These are phyloP conservation scores for Drosophila eohydei DNA, from an alignment of 2,888 invertebrate species.

Conservation along the genomic window DNA sequence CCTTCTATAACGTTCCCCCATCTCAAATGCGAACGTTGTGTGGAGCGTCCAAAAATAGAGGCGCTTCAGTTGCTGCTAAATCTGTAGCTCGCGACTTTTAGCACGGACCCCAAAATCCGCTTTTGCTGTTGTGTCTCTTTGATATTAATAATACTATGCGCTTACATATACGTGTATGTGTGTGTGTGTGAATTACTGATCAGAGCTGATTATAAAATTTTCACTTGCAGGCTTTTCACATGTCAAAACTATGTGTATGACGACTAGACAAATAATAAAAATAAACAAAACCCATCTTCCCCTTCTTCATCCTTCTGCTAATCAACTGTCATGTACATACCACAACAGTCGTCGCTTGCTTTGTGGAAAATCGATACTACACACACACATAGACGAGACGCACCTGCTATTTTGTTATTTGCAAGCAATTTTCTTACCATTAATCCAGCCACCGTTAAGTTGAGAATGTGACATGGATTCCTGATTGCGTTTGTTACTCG, in stretches of 20 bases:
- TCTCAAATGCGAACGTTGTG: slow-evolving; percentile 31
- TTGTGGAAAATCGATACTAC: slow-evolving; percentile 72
- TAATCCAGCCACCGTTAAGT: slow-evolving; percentile 94
- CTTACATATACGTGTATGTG: neutral
- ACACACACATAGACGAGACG: slow-evolving; percentile 5
- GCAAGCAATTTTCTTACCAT: slow-evolving; percentile 88
- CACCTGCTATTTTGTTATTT: slow-evolving; percentile 31
- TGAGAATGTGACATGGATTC: slow-evolving; percentile 92
- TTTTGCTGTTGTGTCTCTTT: slow-evolving; percentile 10
- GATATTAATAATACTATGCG: slow-evolving; percentile 18
- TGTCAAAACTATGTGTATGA: neutral
- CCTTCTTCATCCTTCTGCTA: neutral
- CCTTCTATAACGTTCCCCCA: slow-evolving; percentile 25
- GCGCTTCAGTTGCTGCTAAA: slow-evolving; percentile 37
- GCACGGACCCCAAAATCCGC: slow-evolving; percentile 47
- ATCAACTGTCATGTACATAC: neutral
- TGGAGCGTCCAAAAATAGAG: slow-evolving; percentile 69
- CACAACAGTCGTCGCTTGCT: slow-evolving; percentile 11
- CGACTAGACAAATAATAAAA: slow-evolving; percentile 1
- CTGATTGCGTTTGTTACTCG: slow-evolving; percentile 90
- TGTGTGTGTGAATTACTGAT: neutral
- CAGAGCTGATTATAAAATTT: slow-evolving; percentile 4
- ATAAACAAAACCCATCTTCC: neutral
- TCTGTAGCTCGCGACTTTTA: slow-evolving; percentile 46
- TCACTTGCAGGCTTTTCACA: neutral